Percentiles rank a stretch among this genome's conserved stretches.
Conservation (phyloP, 2,797 vertebrate species). For the Sciurus vulgaris region DNA sequence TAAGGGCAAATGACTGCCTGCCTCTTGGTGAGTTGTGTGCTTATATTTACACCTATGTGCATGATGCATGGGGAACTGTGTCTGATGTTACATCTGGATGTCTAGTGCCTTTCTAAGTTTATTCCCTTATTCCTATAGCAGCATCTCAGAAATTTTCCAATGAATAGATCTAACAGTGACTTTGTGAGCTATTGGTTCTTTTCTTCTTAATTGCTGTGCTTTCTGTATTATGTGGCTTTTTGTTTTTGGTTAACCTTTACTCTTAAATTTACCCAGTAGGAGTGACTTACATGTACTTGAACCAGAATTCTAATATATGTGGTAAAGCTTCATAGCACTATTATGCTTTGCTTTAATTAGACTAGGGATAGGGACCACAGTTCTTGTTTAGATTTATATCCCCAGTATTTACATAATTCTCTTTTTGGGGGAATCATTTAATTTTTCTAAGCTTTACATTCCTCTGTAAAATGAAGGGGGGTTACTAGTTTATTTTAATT, state of each 20-base stretch:
- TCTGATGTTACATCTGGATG: not conserved
- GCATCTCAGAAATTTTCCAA: not conserved
- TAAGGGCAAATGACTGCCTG: not conserved
- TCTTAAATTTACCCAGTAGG: not conserved
- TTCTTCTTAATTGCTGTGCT: not conserved
- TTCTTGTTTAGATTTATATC: not conserved
- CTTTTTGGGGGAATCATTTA: not conserved
- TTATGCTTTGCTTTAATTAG: not conserved
- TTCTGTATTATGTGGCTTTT: not conserved
- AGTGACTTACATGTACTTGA: not conserved
- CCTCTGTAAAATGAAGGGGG: not conserved
- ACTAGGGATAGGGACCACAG: not conserved
- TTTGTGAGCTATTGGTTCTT: not conserved
- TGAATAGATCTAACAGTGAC: not conserved
- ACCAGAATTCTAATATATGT: conserved; percentile 11
- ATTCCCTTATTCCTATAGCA: not conserved
- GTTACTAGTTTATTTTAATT: not conserved
- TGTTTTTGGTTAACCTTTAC: conserved; percentile 1
- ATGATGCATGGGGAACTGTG: not conserved
- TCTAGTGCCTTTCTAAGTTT: not conserved
- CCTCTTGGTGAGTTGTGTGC: not conserved
- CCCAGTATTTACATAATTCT: not conserved
- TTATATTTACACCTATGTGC: not conserved
- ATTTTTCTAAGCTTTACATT: not conserved
- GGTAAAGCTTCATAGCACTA: not conserved